phyloP scores from a whole-genome alignment of 2,113 vertebrate species.

The Naja naja region DNA sequence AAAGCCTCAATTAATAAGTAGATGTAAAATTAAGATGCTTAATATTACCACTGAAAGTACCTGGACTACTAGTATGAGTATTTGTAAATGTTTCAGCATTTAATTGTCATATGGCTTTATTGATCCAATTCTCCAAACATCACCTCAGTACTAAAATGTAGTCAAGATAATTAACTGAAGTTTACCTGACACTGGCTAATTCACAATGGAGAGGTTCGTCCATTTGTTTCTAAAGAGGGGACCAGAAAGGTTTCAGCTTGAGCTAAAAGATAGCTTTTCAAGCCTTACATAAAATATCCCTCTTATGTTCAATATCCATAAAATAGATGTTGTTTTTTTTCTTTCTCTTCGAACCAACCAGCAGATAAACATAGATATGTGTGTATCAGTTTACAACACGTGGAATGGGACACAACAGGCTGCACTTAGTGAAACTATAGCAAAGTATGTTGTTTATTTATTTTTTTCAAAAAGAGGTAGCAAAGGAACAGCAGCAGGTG shows the following conservation, averaged over 20 bases:
- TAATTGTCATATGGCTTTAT: conserved; percentile 19
- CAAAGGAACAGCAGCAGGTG: conserved; percentile 80
- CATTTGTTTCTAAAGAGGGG: neutral
- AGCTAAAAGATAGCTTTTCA: neutral
- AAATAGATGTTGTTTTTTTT: neutral
- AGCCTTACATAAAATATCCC: neutral
- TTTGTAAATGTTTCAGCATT: conserved; percentile 15
- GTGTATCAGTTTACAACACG: neutral
- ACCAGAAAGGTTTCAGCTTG: neutral
- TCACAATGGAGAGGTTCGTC: neutral
- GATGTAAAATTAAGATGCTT: conserved; percentile 19
- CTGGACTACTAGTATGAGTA: neutral
- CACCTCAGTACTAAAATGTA: neutral
- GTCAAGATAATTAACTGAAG: conserved; percentile 3
- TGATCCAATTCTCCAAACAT: neutral
- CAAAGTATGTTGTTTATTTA: conserved; percentile 24
- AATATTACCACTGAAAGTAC: conserved; percentile 25
- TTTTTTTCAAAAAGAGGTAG: neutral
- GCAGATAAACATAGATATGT: neutral
- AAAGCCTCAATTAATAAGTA: neutral
- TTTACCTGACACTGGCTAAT: neutral
- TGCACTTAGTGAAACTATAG: neutral
- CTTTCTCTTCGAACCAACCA: neutral
- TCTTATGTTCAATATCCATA: neutral
- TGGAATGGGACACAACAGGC: neutral